These are phyloP conservation scores for Germaria angustata DNA, from an alignment of 2,888 invertebrate species.

Conservation along the genomic window DNA sequence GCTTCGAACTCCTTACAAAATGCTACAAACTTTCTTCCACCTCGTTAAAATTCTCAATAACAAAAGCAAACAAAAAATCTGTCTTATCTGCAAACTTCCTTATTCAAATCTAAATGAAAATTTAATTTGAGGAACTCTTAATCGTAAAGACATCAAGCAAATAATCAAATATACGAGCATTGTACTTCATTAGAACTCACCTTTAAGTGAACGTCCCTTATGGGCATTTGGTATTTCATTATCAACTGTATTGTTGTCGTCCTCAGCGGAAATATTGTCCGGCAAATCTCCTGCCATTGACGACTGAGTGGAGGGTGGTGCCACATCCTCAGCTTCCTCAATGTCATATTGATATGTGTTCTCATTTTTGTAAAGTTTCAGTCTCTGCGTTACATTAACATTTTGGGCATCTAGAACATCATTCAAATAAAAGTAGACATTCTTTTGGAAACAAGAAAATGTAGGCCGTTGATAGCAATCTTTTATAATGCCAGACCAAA, in stretches of 20 bases:
- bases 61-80: no score
- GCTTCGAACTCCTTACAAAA: no score
- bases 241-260: slow-evolving; percentile 68
- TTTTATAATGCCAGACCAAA: slow-evolving; percentile 87
- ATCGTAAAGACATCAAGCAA: no score
- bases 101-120: no score
- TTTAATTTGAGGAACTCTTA: no score
- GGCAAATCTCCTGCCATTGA: slow-evolving; percentile 62
- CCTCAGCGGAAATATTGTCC: slow-evolving; percentile 34
- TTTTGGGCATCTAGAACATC: slow-evolving; percentile 84
- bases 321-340: slow-evolving; percentile 53
- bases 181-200: slow-evolving; percentile 66
- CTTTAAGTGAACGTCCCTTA: slow-evolving; percentile 68
- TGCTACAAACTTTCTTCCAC: no score
- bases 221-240: slow-evolving; percentile 71
- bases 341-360: slow-evolving; percentile 82
- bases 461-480: slow-evolving; percentile 86
- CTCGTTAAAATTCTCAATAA: no score
- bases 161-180: neutral
- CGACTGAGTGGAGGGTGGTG: slow-evolving; percentile 53
- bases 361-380: slow-evolving; percentile 84
- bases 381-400: slow-evolving; percentile 84
- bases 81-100: no score
- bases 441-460: slow-evolving; percentile 88
- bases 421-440: slow-evolving; percentile 87